Base-by-base conservation (phyloP, 2,113 vertebrate species). In the Morone saxatilis region DNA sequence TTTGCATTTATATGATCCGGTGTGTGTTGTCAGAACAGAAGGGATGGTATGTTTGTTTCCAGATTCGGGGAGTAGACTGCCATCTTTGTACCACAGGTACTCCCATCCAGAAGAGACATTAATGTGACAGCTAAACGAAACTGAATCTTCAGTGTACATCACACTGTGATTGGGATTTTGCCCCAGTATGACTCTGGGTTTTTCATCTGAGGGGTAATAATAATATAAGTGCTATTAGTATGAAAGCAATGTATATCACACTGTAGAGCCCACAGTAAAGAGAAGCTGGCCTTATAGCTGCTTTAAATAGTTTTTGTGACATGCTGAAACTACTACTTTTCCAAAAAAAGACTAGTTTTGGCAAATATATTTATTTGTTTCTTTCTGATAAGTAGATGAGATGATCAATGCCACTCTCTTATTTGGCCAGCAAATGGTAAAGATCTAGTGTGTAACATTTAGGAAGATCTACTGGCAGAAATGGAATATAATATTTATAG, bases 61-160 rank as follows among this genome's bases (percentile, higher is more conserved):
- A 63, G 80, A 45, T 19, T 1, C 3, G 0, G 0, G 0, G 0
- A 84, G 11, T 1, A 0, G 0, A 6, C 0, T 17, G 2, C 0
- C 11, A 61, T 89, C 72, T 87, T 91, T 88, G 78, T 48, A 74
- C 92, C 88, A 94, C 45, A 5, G 0, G 78, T 90, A 94, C 16
- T 81, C 16, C 94, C 94, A 94, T 76, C 81, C 93, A 72, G 80
- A 72, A 0, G 92, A 94, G 7, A 87, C 50, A 11, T 78, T 91
- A 25, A 92, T 16, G 22, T 88, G 78, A 83, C 94, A 94, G 61
- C 22, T 80, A 50, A 93, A 88, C 47, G 60, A 70, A 13, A 94
- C 70, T 0, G 40, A 13, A 25, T 94, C 94, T 0, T 4, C 62
- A 5, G 80, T 81, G 82, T 94, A 47, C 87, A 93, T 78, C 38